These are phyloP conservation scores for Drosophila antonietae DNA, from an alignment of 2,888 invertebrate genomes.

Conservation along the genomic window DNA sequence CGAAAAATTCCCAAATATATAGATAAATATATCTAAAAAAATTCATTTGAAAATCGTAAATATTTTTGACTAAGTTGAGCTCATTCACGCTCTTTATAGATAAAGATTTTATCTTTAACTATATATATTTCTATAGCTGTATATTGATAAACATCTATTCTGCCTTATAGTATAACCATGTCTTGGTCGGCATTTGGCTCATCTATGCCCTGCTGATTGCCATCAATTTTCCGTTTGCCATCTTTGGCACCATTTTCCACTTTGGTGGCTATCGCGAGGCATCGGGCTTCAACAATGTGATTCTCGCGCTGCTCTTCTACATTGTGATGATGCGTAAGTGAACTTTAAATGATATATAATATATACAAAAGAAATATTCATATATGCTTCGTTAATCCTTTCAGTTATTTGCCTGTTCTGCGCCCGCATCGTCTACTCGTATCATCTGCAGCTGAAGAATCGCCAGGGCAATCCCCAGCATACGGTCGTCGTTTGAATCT, in stretches of 20 bases:
- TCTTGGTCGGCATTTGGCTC: constrained; percentile 67
- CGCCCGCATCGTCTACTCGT: constrained; percentile 72
- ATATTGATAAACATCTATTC: neutral
- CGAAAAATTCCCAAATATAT: no score
- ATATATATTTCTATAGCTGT: neutral
- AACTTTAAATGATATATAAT: neutral
- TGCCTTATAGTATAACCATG: constrained; percentile 53
- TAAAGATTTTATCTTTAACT: no score
- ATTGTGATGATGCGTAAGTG: constrained; percentile 63
- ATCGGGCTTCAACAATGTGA: constrained; percentile 49
- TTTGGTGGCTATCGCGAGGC: constrained; percentile 70
- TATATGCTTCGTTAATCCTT: neutral
- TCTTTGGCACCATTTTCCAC: constrained; percentile 72
- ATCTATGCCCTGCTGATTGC: constrained; percentile 58
- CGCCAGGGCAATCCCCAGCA: constrained; percentile 55
- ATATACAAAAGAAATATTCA: neutral
- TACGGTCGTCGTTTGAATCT: constrained; percentile 65
- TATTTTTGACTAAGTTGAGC: no score
- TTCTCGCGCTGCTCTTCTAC: constrained; percentile 58
- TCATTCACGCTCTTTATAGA: no score
- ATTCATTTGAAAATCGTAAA: no score
- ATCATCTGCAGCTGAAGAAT: constrained; percentile 64
- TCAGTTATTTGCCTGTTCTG: constrained; percentile 61
- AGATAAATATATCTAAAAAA: no score
- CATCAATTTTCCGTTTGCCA: constrained; percentile 70